phyloP scores from a whole-genome alignment of 2,113 vertebrate genomes.

The Tupaia chinensis region DNA sequence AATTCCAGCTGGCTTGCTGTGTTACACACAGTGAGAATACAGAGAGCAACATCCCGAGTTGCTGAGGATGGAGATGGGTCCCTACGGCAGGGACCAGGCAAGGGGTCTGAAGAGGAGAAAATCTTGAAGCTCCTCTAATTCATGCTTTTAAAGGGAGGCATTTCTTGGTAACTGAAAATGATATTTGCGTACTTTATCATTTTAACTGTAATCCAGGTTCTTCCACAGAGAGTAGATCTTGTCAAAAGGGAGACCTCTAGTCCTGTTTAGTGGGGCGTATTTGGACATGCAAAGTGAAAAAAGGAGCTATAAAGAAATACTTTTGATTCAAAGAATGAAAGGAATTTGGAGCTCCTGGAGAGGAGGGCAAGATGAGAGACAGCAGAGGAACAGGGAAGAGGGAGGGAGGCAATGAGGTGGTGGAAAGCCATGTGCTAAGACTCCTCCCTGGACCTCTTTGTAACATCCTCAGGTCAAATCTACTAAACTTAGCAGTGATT shows the following conservation, averaged over 20 bases:
- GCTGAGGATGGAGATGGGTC: not conserved
- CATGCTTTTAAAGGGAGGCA: not conserved
- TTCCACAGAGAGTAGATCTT: not conserved
- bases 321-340: not conserved
- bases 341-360: not conserved
- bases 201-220: not conserved
- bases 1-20: too few species aligned
- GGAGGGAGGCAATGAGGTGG: not conserved
- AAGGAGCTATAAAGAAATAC: not conserved
- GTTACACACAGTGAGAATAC: too few species aligned
- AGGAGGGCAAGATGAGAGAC: too few species aligned
- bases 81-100: not conserved
- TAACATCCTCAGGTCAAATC: not conserved
- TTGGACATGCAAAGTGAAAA: not conserved
- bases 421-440: not conserved
- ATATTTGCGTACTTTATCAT: not conserved
- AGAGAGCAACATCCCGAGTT: not conserved
- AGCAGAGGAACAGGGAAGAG: not conserved
- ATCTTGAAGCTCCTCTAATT: not conserved
- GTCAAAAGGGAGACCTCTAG: not conserved
- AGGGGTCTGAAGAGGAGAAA: not conserved
- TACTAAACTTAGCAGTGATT: not conserved
- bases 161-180: not conserved
- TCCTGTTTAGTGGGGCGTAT: not conserved
- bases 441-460: not conserved